Conservation (phyloP, 2,797 vertebrate genomes). For the Enteromius unitaeniatus region DNA sequence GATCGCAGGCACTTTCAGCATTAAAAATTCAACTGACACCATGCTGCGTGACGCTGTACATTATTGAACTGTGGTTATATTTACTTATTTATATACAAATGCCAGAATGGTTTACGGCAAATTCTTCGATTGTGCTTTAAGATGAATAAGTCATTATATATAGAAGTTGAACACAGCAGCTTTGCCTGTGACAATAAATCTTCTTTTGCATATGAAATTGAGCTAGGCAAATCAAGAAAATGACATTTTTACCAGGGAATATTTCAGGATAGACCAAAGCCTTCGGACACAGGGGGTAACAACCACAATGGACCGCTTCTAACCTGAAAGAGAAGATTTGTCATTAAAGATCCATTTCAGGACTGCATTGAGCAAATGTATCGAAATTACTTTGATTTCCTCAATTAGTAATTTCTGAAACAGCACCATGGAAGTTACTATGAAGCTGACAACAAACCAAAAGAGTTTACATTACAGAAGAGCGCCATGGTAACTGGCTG, state of each 20-base stretch:
- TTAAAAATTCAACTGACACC: constrained; percentile 92
- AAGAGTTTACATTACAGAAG: constrained; percentile 4
- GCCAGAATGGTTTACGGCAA: constrained; percentile 41
- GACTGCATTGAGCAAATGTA: neutral
- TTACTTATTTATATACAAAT: constrained; percentile 63
- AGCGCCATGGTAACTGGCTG: neutral
- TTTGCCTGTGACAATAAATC: constrained; percentile 33
- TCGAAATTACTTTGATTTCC: constrained; percentile 23
- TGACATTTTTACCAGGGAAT: constrained; percentile 86
- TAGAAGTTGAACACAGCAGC: constrained; percentile 29
- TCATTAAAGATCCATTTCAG: neutral
- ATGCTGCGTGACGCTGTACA: constrained; percentile 88
- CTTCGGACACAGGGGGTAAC: constrained; percentile 93
- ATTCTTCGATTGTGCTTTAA: constrained; percentile 46
- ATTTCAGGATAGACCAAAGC: constrained; percentile 95
- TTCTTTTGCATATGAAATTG: constrained; percentile 16
- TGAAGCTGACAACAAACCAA: constrained; percentile 23
- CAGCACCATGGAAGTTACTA: neutral
- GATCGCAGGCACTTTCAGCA: constrained; percentile 90
- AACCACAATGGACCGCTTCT: constrained; percentile 95
- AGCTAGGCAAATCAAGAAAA: neutral
- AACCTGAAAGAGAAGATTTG: constrained; percentile 77
- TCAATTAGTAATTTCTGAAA: constrained; percentile 20
- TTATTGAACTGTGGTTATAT: constrained; percentile 92
- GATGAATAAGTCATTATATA: constrained; percentile 55